Base-by-base conservation (phyloP, 2,888 invertebrate genomes). In the Cheilosia variabilis region DNA sequence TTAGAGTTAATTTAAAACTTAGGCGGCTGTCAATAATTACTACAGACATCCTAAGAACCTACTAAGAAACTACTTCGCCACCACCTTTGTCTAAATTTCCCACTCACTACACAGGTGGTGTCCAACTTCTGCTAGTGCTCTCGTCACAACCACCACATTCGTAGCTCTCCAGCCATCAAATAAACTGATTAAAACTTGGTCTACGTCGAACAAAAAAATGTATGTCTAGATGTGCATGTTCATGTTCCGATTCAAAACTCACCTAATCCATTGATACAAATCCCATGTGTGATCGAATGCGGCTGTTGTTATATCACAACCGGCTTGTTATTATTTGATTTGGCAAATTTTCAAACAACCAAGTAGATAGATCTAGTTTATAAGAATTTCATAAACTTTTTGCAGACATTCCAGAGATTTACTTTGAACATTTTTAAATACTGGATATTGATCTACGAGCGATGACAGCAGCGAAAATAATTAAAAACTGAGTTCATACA, bases 311-410 rank as follows among this genome's bases (percentile, higher is more conserved):
- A 31, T 22, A 50, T n/a, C 52, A 27, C 60, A 5, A 24, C 24
- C 5, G 2, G 15, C 5, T 31, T 63, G 63, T 55, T 63, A 65
- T 68, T 73, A 62, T 80, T 73, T 73, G 9, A 17, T 43, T 80
- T 80, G 73, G 79, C 62, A 68, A 31, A 7, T 55, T 62, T 68
- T 80, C 73, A 80, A 73, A 66, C 60, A 41, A 50, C 5, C 22
- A 7, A 31, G 22, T 43, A 15, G 17, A 19, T 50, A 7, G 22
- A 34, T 45, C 17, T 47, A 53, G 17, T 31, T 43, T 52, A 31
- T 53, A 27, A 60, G 27, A 60, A 19, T 53, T 37, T 43, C 17
- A 52, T 50, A 37, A 5, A 41, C 24, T 66, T 52, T n/a, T 0
- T 27, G 37, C 37, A 24, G 6, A 10, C 27, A 41, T 17, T 13